Percentiles rank a stretch among this genome's conserved stretches.
Conservation (phyloP, 1,140 invertebrate genomes). For the Diabrotica undecimpunctata region DNA sequence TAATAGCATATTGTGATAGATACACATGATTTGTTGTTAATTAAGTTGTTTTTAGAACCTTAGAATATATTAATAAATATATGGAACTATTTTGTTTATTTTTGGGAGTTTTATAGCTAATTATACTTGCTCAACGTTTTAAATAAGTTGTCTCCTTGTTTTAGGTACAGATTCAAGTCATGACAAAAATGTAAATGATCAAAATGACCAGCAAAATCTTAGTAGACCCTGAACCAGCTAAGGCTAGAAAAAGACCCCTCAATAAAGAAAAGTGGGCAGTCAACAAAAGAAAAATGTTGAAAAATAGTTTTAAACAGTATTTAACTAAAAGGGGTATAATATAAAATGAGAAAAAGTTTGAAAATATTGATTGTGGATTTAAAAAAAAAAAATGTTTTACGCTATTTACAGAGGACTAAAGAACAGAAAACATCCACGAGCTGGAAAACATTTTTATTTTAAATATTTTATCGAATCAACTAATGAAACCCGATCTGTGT, state of each 20-base stretch:
- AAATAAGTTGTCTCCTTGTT: no score
- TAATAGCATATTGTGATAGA: no score
- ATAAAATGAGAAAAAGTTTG: no score
- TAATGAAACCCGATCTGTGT: no score
- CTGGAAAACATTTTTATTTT: not conserved
- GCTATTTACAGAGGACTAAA: no score
- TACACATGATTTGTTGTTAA: not conserved
- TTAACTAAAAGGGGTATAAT: not conserved
- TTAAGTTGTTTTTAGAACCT: not conserved
- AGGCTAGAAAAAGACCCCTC: not conserved
- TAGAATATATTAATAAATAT: not conserved
- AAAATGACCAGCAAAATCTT: no score
- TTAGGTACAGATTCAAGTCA: not conserved
- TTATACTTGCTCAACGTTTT: not conserved
- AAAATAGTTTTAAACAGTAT: not conserved
- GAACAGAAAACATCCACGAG: not conserved
- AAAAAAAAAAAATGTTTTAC: no score
- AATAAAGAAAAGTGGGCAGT: not conserved
- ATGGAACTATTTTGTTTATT: not conserved
- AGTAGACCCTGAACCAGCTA: not conserved
- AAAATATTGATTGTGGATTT: no score
- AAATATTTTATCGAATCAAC: not conserved
- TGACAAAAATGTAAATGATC: not conserved
- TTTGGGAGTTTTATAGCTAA: not conserved
- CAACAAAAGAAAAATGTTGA: not conserved